Evolutionary conservation across 2,888 invertebrate genomes (phyloP), one percentile per base, ranked within the genome.

Genomic region (Scaptomyza parva): DNA sequence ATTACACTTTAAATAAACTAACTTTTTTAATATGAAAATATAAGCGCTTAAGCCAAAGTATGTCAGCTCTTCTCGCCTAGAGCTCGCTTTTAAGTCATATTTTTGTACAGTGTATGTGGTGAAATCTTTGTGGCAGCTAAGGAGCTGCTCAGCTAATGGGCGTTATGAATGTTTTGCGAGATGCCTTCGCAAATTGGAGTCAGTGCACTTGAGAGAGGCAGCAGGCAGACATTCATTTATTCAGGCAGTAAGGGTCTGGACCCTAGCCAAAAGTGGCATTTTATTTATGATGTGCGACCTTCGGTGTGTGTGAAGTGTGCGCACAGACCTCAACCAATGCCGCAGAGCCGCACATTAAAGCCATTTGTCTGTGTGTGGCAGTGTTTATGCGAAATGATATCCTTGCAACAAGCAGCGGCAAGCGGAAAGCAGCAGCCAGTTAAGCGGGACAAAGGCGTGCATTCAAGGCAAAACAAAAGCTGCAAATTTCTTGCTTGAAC

Each of bases 81-180:
- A n/a, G n/a, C n/a, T 22, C 5, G 22, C 5, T 28, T 9, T 9
- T 28, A 28, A 1, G 24, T 6, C 24, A 24, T 4, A 24, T 24
- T 1, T 17, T 44, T 44, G 3, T 28, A 7, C 7, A 26, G 44
- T 44, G 44, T 47, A 24, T 20, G 39, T 40, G 45, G 20, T 18
- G 8, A 2, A 44, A 6, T 1, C 5, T 2, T 26, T 45, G 26
- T 54, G 14, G 8, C 65, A 35, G 55, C 44, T 24, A 54, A 50
- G 45, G 3, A 30, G 35, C 50, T 20, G 66, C 9, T 14, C n/a
- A 17, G 61, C 72, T 82, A 82, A 82, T 78, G 61, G 68, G 60
- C 52, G 62, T 78, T 78, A 75, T 78, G 71, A 82, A 78, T 78
- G 82, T 59, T 78, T 70, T 41, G 35, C 60, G 45, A 47, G 60